phyloP scores from a whole-genome alignment of 2,113 vertebrate genomes.

The Nycticebus coucang region DNA sequence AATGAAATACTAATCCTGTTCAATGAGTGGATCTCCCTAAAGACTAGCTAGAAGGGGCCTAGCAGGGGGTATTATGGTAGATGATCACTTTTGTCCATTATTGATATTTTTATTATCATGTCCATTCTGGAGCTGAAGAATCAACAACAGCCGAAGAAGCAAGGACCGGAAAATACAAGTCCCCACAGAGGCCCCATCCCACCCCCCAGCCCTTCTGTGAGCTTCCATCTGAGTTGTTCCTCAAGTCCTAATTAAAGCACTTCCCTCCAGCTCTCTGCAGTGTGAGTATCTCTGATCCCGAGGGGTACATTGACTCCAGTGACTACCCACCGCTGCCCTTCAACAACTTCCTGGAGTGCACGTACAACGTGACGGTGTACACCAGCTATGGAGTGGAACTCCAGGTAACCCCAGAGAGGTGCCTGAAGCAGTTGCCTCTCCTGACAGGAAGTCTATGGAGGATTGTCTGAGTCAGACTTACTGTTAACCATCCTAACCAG shows the following conservation, averaged over 20 bases:
- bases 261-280: constrained; percentile 88
- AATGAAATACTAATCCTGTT: accelerated
- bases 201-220: accelerated
- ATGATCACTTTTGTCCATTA: too few relatives aligned
- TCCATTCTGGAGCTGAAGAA: not conserved
- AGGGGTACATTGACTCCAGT: constrained; percentile 96
- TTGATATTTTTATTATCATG: accelerated
- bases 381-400: constrained; percentile 97
- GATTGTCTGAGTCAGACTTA: not conserved
- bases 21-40: not conserved
- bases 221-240: not conserved
- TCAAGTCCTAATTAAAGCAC: accelerated
- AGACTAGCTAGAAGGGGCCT: accelerated
- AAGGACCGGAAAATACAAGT: accelerated
- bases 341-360: constrained; percentile 90
- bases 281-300: constrained; percentile 92
- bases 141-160: too few relatives aligned
- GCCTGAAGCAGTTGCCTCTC: accelerated
- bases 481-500: not conserved
- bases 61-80: not conserved
- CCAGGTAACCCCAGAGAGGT: constrained; percentile 87
- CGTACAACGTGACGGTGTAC: constrained; percentile 95
- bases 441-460: not conserved
- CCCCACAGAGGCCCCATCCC: too few relatives aligned
- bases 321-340: constrained; percentile 91